A percentile compares a stretch with the other conserved stretches of the same genome.
Evolutionary conservation across 2,888 invertebrate genomes (phyloP).

Genomic region (Macaria notata): DNA sequence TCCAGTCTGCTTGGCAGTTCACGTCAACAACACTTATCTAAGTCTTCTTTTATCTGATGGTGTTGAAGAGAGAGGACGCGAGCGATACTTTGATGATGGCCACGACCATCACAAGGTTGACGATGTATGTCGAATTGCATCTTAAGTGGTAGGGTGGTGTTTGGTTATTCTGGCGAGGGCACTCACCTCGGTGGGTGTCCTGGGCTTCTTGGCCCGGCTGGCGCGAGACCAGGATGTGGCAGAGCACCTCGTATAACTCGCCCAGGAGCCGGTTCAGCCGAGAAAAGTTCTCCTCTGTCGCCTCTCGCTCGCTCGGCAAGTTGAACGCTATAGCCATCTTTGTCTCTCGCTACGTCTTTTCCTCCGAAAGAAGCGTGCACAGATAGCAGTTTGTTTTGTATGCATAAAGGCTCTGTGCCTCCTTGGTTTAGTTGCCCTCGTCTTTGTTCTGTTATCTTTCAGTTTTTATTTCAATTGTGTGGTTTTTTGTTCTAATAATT

Average conservation of each 20-base stretch:
- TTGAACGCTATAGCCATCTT: conserved; percentile 83
- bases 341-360: conserved; percentile 56
- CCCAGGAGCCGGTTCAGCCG: conserved; percentile 80
- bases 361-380: conserved; percentile 75
- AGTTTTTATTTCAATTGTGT: conserved; percentile 10
- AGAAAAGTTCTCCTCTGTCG: conserved; percentile 81
- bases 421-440: conserved; percentile 45
- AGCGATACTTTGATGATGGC: conserved; percentile 79
- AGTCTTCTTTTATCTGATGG: conserved; percentile 77
- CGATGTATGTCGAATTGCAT: conserved; percentile 83
- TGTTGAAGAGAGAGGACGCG: conserved; percentile 78
- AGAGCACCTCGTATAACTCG: conserved; percentile 80
- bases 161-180: conserved; percentile 71
- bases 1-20: conserved; percentile 79
- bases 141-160: conserved; percentile 81
- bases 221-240: conserved; percentile 80
- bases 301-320: conserved; percentile 80
- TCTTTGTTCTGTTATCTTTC: conserved; percentile 34
- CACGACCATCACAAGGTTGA: conserved; percentile 79
- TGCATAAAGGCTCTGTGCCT: conserved; percentile 70
- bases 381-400: conserved; percentile 70
- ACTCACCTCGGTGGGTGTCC: conserved; percentile 79
- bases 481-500: conserved; percentile 30
- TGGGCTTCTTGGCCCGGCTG: conserved; percentile 76
- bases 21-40: conserved; percentile 78